A percentile compares a stretch with the other conserved stretches of the same genome.
These are phyloP conservation scores for Anoura caudifer DNA, from an alignment of 2,113 vertebrate species.

Conservation along the genomic window DNA sequence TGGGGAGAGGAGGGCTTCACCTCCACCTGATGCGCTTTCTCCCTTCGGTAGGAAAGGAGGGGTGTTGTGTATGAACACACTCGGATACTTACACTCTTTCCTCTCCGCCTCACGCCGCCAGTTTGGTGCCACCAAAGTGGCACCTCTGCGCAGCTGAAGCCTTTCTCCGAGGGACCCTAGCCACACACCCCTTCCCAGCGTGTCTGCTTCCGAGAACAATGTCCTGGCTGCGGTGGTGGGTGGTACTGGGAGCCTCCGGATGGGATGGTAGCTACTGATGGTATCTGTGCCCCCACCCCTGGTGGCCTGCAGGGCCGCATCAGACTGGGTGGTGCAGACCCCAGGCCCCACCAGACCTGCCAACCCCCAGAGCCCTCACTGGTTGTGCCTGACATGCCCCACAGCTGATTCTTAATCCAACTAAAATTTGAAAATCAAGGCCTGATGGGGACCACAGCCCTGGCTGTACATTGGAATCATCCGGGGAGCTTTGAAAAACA, in stretches of 20 bases:
- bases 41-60: neutral
- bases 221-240: neutral
- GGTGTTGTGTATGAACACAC: neutral
- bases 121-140: neutral
- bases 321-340: neutral
- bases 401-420: neutral
- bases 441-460: neutral
- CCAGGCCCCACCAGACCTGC: neutral
- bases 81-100: neutral
- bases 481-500: neutral
- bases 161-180: neutral
- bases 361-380: fast-evolving
- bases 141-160: neutral
- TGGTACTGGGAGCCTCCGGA: fast-evolving
- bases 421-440: neutral
- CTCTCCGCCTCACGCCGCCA: neutral
- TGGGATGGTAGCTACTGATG: neutral
- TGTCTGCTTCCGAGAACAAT: neutral
- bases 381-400: fast-evolving
- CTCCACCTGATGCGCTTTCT: neutral
- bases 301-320: neutral
- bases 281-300: too few relatives aligned
- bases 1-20: neutral
- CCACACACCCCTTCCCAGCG: neutral
- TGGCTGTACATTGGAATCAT: neutral